Conservation (phyloP, 2,797 vertebrate genomes). For the Myripristis murdjan region DNA sequence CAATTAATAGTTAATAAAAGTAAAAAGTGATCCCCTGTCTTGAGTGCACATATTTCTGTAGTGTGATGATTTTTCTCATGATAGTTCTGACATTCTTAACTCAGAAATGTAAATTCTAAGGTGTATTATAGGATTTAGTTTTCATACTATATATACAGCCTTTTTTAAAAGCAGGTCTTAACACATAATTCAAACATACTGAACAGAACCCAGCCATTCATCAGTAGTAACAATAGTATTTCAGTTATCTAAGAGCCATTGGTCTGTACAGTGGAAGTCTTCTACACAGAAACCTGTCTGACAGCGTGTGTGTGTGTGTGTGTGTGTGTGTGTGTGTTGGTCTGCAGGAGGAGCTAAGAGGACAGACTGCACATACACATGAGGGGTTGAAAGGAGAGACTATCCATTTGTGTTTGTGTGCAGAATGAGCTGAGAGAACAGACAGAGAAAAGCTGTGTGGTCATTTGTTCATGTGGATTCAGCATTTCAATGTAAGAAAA, state of each 20-base stretch:
- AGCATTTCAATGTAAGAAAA: constrained; percentile 28
- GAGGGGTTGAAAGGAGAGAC: background rate
- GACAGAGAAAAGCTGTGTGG: background rate
- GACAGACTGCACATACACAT: background rate
- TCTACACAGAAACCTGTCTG: background rate
- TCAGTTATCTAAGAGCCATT: background rate
- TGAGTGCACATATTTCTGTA: no score
- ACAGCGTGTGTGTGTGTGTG: background rate
- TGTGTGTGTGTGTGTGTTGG: background rate
- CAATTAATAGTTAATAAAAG: no score
- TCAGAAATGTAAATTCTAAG: no score
- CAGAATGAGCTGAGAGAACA: background rate
- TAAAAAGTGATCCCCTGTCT: no score
- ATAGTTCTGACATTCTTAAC: no score
- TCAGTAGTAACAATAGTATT: no score
- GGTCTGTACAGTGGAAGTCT: background rate
- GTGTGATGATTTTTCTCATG: no score
- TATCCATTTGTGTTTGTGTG: background rate
- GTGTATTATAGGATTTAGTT: no score
- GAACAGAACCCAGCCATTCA: no score
- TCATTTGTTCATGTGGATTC: background rate
- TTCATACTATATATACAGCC: no score
- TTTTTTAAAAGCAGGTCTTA: no score
- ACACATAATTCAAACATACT: no score
- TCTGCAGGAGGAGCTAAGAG: constrained; percentile 51